Evolutionary conservation across 2,888 invertebrate species (phyloP), one percentile per base, ranked within the genome.

Genomic region (Ypsolopha sequella): DNA sequence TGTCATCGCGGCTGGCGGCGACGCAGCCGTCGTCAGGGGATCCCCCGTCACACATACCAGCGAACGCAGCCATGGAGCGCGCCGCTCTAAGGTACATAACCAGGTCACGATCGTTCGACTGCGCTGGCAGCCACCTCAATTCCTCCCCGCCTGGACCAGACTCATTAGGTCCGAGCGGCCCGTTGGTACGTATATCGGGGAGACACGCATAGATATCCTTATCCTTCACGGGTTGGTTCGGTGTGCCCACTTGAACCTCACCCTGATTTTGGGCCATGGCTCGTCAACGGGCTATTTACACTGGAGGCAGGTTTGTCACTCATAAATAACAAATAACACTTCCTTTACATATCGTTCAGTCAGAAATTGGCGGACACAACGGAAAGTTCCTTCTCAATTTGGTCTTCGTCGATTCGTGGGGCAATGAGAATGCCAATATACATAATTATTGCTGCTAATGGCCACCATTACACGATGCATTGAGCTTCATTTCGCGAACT

Each of bases 21-120:
- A 96, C 93, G 85, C 97, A 97, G 69, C 98, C 98, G 84, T 98
- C 98, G 82, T 98, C 98, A 51, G 97, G 95, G 60, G 95, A 95
- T 54, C 98, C 98, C 58, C 97, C 97, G 89, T 98, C 97, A 90
- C 98, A 98, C 97, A 98, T 97, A 66, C 98, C 97, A 63, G 98
- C 98, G 87, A 98, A 98, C 54, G 98, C 98, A 73, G 98, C 98
- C 95, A 99, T 97, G 56, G 97, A 97, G 68, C 98, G 92, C 61
- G 97, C 98, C 64, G 98, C 98, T 69, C 98, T 89, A 78, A 98
- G 91, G 89, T 96, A 98, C 97, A 98, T 98, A 73, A 98, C 92
- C 76, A 98, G 91, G 88, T 98, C 98, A 65, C 95, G 93, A 88
- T 98, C 98, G 68, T 93, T 90, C 62, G 95, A 91, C 88, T 97